These are phyloP conservation scores for Hemistola chrysoprasaria DNA, from an alignment of 2,888 invertebrate species.

Conservation along the genomic window DNA sequence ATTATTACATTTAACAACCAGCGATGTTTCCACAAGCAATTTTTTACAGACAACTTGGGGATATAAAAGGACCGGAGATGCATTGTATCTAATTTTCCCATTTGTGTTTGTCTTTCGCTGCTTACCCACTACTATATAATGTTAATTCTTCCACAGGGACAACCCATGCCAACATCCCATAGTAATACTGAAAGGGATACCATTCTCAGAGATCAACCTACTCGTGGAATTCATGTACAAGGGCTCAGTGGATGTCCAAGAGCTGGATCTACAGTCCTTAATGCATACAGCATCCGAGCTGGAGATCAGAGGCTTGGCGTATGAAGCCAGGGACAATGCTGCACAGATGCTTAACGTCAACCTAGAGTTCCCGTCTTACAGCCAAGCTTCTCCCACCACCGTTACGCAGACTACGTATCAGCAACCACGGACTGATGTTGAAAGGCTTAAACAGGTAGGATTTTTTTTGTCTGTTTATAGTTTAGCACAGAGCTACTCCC, in stretches of 20 bases:
- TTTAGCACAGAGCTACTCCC: no score
- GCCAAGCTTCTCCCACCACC: conserved; percentile 49
- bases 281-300: conserved; percentile 86
- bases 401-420: conserved; percentile 38
- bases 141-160: conserved; percentile 72
- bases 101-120: no score
- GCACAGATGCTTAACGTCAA: conserved; percentile 79
- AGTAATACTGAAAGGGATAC: conserved; percentile 86
- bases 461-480: no score
- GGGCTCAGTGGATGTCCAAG: conserved; percentile 86
- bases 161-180: conserved; percentile 89
- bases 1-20: no score
- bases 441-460: conserved; percentile 75
- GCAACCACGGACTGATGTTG: conserved; percentile 70
- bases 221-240: conserved; percentile 88
- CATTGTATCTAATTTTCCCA: no score
- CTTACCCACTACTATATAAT: no score
- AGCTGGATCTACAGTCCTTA: conserved; percentile 83
- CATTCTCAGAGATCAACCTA: conserved; percentile 85
- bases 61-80: no score
- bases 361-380: conserved; percentile 72
- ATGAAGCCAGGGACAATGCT: conserved; percentile 81
- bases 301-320: conserved; percentile 85
- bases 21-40: no score
- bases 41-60: no score